Base-by-base conservation (phyloP, 1,140 invertebrate genomes). In the Bombus waltoni region DNA sequence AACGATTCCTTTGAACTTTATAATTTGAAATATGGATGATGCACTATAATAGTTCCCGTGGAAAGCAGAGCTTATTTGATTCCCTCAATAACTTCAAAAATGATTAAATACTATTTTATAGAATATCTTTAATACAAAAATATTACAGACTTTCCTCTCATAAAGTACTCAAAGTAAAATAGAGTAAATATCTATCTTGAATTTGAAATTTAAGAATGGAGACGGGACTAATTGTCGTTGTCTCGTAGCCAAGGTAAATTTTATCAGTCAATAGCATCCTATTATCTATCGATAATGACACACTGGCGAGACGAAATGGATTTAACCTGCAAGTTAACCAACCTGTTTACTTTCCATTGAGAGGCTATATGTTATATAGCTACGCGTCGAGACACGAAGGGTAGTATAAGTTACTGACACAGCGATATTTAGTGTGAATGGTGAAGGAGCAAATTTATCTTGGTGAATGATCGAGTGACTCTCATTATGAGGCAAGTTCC, bases 401-500 rank as follows among this genome's bases (percentile, higher is more conserved):
- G 2, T 35, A 18, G 2, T 40, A 38, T 3, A 68, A 66, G 59
- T 13, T 15, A n/a, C 15, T n/a, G 62, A 13, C 22, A n/a, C 32
- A 59, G 47, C 28, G 62, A 68, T 13, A 22, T 32, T 32, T 13
- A 18, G 18, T 18, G 28, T 40, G 42, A 76, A 66, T 76, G 42
- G 28, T n/a, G 59, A 5, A n/a, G 4, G 13, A 70, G 22, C 9
- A 10, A 66, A 75, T 47, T 74, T 57, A 75, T 35, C 38, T 47
- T 66, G 72, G 32, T 25, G 42, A 75, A 82, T 82, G 57, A 75
- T 62, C 59, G 72, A 35, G n/a, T 10, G 9, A 42, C 11, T n/a
- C 35, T 35, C 10, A 42, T 53, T 59, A 25, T 6, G n/a, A 68
- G 11, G 32, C 40, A 79, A 42, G 73, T 35, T 32, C 44, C n/a